phyloP scores from a whole-genome alignment of 2,797 vertebrate genomes.

The Pristis pectinata region DNA sequence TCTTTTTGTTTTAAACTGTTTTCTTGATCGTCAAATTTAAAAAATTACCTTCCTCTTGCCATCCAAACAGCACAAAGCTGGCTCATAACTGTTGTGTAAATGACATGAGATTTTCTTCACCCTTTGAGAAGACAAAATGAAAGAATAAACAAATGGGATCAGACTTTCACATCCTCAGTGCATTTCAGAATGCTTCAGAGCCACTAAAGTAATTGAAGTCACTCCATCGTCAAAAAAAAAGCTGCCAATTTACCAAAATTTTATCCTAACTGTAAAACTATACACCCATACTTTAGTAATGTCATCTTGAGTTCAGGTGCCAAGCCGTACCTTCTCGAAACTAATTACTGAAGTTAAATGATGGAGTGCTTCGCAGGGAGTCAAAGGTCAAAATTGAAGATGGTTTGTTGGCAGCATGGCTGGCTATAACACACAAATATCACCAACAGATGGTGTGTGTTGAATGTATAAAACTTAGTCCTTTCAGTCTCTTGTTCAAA shows the following conservation, averaged over 20 bases:
- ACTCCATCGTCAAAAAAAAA: neutral
- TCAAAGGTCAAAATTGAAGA: conserved; percentile 1
- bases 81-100: neutral
- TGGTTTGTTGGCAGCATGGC: neutral
- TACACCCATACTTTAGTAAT: neutral
- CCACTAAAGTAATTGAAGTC: neutral
- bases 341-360: neutral
- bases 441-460: neutral
- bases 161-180: neutral
- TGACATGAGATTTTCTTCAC: neutral
- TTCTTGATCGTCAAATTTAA: neutral
- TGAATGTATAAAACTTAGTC: neutral
- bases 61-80: neutral
- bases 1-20: neutral
- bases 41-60: neutral
- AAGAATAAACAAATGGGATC: neutral
- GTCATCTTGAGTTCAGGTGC: neutral
- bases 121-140: neutral
- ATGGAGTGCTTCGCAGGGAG: neutral
- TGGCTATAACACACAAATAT: neutral
- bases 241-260: neutral
- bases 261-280: no score
- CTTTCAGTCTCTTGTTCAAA: neutral
- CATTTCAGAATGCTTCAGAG: neutral
- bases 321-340: neutral